Evolutionary conservation across 2,113 vertebrate species (phyloP).

Genomic region (Sialia sialis): DNA sequence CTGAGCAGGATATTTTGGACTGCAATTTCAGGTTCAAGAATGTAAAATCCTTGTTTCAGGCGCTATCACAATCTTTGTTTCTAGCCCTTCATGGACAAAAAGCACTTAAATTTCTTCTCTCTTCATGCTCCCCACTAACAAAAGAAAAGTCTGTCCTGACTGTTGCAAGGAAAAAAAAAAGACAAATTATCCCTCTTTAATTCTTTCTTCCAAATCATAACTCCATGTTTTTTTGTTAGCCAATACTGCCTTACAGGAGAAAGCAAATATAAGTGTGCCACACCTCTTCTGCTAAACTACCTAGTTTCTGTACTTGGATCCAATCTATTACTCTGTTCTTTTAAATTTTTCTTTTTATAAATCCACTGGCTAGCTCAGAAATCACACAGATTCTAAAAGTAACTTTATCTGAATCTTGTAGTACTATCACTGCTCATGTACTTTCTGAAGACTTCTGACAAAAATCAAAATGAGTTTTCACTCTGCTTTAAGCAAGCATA

Average conservation of each 20-base stretch:
- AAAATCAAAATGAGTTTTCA: not conserved
- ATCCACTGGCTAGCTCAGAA: not conserved
- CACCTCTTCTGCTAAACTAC: not conserved
- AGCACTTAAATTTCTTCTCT: not conserved
- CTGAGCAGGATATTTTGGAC: not conserved
- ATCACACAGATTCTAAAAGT: not conserved
- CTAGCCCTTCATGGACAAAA: not conserved
- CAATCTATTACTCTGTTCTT: not conserved
- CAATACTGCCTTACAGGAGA: not conserved
- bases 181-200: not conserved
- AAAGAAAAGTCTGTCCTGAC: not conserved
- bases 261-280: not conserved
- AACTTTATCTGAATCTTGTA: not conserved
- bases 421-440: not conserved
- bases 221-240: not conserved
- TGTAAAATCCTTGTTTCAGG: not conserved
- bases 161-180: not conserved
- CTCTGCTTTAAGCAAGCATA: not conserved
- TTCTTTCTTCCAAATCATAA: not conserved
- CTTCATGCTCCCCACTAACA: not conserved
- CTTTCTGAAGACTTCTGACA: not conserved
- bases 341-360: not conserved
- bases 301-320: not conserved
- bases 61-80: not conserved
- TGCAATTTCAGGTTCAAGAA: not conserved